These are phyloP conservation scores for Doryteuthis pealeii DNA, from an alignment of 1,140 invertebrate genomes.

Conservation along the genomic window DNA sequence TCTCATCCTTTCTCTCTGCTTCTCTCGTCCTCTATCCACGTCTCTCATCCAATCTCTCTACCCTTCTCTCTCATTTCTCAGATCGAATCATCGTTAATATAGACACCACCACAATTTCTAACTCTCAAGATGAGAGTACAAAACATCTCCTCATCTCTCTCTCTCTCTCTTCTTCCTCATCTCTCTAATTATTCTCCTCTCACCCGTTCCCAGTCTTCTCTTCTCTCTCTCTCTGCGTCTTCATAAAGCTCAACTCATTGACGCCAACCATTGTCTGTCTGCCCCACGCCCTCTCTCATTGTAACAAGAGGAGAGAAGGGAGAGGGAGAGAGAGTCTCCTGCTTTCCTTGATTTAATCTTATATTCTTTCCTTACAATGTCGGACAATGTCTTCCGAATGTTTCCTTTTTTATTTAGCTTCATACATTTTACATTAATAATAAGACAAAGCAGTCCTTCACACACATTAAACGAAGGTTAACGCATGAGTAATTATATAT, in stretches of 20 bases:
- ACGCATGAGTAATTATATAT: too few relatives aligned
- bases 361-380: too few relatives aligned
- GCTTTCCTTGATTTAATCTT: too few relatives aligned
- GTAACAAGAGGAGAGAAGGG: background rate
- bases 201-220: background rate
- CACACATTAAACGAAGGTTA: too few relatives aligned
- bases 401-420: too few relatives aligned
- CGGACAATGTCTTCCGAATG: too few relatives aligned
- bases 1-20: background rate
- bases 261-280: background rate
- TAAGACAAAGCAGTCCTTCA: too few relatives aligned
- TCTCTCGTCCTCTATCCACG: background rate
- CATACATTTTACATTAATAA: too few relatives aligned
- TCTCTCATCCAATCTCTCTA: background rate
- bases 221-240: background rate
- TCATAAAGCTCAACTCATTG: background rate
- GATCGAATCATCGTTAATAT: too few relatives aligned
- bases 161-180: conserved; percentile 7
- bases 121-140: too few relatives aligned
- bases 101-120: too few relatives aligned
- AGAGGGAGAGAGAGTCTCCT: too few relatives aligned
- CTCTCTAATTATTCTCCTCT: background rate
- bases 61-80: background rate
- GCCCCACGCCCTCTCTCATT: background rate
- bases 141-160: background rate